A percentile compares a stretch with the other conserved stretches of the same genome.
These are phyloP conservation scores for Drosophila nebulosa DNA, from an alignment of 1,140 invertebrate genomes.

Conservation along the genomic window DNA sequence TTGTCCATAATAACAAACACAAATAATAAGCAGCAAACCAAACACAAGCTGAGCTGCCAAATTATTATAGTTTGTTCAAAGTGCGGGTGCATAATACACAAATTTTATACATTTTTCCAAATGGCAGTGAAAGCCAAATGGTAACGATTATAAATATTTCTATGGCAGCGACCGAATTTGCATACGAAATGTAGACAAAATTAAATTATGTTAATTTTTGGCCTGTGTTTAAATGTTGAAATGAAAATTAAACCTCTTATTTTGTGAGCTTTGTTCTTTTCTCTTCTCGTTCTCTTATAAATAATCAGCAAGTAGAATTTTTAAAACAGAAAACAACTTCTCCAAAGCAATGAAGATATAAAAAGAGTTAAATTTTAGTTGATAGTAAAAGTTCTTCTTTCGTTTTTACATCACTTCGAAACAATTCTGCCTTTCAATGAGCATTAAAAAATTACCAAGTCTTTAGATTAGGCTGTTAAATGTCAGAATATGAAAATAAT, in stretches of 20 bases:
- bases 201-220: neutral
- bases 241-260: slow-evolving; percentile 11
- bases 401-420: too few relatives aligned
- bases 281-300: too few relatives aligned
- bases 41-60: slow-evolving; percentile 44
- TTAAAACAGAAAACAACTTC: too few relatives aligned
- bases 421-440: too few relatives aligned
- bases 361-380: too few relatives aligned
- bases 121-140: neutral
- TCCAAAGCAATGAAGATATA: too few relatives aligned
- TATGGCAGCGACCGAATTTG: neutral
- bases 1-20: slow-evolving; percentile 59
- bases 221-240: neutral
- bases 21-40: slow-evolving; percentile 27
- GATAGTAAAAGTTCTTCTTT: too few relatives aligned
- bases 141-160: neutral
- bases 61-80: slow-evolving; percentile 43
- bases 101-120: neutral
- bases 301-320: too few relatives aligned
- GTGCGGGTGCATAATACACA: neutral
- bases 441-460: too few relatives aligned
- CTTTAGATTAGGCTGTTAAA: too few relatives aligned
- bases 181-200: neutral
- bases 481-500: too few relatives aligned
- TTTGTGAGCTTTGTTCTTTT: too few relatives aligned